Percentiles rank a stretch among this genome's conserved stretches.
phyloP scores from a whole-genome alignment of 2,888 invertebrate genomes.

The Lycocerus yunnanus region DNA sequence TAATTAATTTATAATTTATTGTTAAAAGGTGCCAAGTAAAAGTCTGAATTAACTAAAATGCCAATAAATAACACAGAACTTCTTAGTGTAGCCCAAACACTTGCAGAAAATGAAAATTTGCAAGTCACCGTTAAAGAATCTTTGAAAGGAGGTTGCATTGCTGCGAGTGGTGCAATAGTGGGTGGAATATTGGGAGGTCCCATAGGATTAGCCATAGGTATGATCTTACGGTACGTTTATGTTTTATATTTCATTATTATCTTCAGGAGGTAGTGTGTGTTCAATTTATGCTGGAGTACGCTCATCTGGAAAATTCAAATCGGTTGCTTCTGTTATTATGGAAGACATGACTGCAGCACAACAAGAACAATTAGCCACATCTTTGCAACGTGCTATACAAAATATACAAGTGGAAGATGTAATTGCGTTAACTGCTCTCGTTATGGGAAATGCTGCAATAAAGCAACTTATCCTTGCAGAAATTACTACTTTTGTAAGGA shows the following conservation, averaged over 20 bases:
- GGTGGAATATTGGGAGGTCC: conserved; percentile 52
- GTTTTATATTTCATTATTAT: not conserved
- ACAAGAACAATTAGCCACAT: conserved; percentile 37
- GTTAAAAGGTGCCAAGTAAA: not conserved
- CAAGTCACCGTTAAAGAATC: conserved; percentile 47
- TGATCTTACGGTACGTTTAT: not conserved
- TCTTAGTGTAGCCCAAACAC: conserved; percentile 43
- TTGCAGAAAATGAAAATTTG: conserved; percentile 48
- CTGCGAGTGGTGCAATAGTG: conserved; percentile 46
- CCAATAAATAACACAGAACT: conserved; percentile 41
- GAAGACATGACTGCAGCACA: conserved; percentile 47
- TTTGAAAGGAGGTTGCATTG: conserved; percentile 47
- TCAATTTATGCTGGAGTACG: conserved; percentile 42
- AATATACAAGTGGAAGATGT: conserved; percentile 42
- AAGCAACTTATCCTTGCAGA: conserved; percentile 35
- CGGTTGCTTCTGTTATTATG: conserved; percentile 45
- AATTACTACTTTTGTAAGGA: conserved; percentile 39
- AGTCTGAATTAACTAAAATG: conserved; percentile 26
- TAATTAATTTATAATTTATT: not conserved
- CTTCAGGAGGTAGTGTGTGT: conserved; percentile 48
- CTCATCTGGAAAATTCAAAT: conserved; percentile 46
- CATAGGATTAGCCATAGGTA: conserved; percentile 52
- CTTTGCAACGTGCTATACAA: conserved; percentile 35
- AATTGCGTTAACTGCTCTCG: conserved; percentile 35
- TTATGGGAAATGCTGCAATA: conserved; percentile 38